phyloP scores from a whole-genome alignment of 2,113 vertebrate genomes.

The Bubo blakistoni region DNA sequence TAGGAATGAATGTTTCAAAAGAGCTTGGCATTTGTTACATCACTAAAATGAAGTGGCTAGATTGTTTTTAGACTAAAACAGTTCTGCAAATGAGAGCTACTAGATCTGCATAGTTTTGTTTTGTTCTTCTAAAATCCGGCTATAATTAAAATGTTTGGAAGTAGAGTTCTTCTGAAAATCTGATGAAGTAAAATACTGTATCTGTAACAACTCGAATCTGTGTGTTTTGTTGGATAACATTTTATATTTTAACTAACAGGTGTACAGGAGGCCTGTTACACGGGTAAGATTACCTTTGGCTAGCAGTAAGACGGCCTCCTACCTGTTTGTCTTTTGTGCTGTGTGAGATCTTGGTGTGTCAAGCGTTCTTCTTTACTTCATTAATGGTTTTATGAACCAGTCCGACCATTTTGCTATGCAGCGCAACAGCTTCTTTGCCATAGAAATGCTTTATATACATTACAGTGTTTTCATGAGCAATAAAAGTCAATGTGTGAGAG shows the following conservation, averaged over 20 bases:
- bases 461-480: conserved; percentile 47
- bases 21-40: background rate
- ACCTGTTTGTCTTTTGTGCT: conserved; percentile 75
- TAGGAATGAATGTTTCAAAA: background rate
- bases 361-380: conserved; percentile 58
- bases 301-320: conserved; percentile 68
- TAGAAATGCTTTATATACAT: conserved; percentile 68
- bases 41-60: background rate
- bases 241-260: conserved; percentile 86
- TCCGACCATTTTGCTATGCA: conserved; percentile 64
- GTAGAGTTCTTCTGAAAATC: background rate
- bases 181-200: background rate
- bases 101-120: background rate
- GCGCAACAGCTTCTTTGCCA: conserved; percentile 71
- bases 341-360: conserved; percentile 66
- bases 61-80: background rate
- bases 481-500: conserved; percentile 50
- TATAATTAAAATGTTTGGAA: background rate
- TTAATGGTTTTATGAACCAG: conserved; percentile 61
- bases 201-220: conserved; percentile 14
- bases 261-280: conserved; percentile 81
- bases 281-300: conserved; percentile 82
- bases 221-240: conserved; percentile 62
- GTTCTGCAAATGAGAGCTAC: background rate
- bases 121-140: background rate